A percentile compares a stretch with the other conserved stretches of the same genome.
Evolutionary conservation across 2,888 invertebrate genomes (phyloP).

Genomic region (Coenonympha glycerion): DNA sequence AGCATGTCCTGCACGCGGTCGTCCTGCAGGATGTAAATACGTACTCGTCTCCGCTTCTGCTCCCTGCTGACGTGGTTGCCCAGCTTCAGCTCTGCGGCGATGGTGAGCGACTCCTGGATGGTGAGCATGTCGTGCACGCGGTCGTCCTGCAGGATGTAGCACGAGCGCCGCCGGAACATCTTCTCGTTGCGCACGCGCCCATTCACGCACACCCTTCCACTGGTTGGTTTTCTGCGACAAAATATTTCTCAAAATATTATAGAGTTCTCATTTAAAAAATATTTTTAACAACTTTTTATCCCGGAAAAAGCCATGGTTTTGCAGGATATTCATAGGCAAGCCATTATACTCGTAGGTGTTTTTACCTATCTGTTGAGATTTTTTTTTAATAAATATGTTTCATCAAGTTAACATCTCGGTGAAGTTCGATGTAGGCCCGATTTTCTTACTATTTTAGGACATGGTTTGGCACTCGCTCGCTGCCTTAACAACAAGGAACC

Average conservation of each 20-base stretch:
- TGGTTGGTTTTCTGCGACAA: conserved; percentile 58
- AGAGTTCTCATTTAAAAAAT: too few relatives aligned
- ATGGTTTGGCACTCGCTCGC: too few relatives aligned
- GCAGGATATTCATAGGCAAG: too few relatives aligned
- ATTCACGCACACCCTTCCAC: conserved; percentile 84
- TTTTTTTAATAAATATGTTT: too few relatives aligned
- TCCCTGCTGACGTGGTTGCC: conserved; percentile 76
- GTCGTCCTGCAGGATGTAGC: conserved; percentile 94
- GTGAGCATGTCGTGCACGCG: conserved; percentile 87
- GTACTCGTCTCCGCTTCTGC: conserved; percentile 82
- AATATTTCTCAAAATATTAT: not conserved
- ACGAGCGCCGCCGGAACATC: conserved; percentile 83
- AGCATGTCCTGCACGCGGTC: conserved; percentile 87
- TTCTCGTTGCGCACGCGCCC: conserved; percentile 79
- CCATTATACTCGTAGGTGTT: too few relatives aligned
- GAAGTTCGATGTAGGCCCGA: too few relatives aligned
- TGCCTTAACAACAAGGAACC: too few relatives aligned
- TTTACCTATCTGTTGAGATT: too few relatives aligned
- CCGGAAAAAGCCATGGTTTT: too few relatives aligned
- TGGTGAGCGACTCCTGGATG: conserved; percentile 88
- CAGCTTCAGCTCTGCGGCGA: conserved; percentile 91
- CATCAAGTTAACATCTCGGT: too few relatives aligned
- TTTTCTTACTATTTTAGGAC: too few relatives aligned
- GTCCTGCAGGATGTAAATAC: conserved; percentile 85
- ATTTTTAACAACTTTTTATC: too few relatives aligned